These are phyloP conservation scores for Drosophila santomea DNA, from an alignment of 1,140 invertebrate species.

Conservation along the genomic window DNA sequence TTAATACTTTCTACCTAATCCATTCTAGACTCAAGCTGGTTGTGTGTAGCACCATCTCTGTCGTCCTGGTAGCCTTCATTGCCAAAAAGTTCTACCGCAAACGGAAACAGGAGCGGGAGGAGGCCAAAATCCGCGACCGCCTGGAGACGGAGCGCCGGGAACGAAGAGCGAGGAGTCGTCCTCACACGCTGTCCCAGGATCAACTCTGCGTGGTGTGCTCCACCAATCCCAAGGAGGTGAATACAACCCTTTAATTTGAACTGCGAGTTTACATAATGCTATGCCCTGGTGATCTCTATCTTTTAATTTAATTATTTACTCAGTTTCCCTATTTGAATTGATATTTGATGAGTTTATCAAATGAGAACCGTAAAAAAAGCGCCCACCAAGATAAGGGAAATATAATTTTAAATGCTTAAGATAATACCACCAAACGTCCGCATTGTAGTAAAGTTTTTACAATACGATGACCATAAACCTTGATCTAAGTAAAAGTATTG, in stretches of 20 bases:
- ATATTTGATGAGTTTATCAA: too few relatives aligned
- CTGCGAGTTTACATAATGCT: too few relatives aligned
- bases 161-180: conserved; percentile 87
- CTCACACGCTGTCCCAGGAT: conserved; percentile 87
- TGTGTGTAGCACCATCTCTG: conserved; percentile 88
- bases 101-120: conserved; percentile 86
- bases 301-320: too few relatives aligned
- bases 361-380: too few relatives aligned
- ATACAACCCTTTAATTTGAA: background rate
- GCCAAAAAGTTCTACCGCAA: conserved; percentile 87
- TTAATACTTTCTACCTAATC: background rate
- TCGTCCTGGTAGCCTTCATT: conserved; percentile 88
- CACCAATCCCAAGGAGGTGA: conserved; percentile 90
- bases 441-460: too few relatives aligned
- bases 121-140: conserved; percentile 86
- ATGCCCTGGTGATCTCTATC: too few relatives aligned
- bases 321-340: too few relatives aligned
- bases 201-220: conserved; percentile 92
- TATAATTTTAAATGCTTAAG: too few relatives aligned
- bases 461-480: too few relatives aligned
- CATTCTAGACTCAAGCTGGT: conserved; percentile 82
- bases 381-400: too few relatives aligned
- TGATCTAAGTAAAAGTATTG: too few relatives aligned
- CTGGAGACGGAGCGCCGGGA: conserved; percentile 88
- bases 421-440: too few relatives aligned